Percentiles rank a stretch among this genome's conserved stretches.
These are phyloP conservation scores for Rhamphomyia laevipes DNA, from an alignment of 2,888 invertebrate genomes.

Conservation along the genomic window DNA sequence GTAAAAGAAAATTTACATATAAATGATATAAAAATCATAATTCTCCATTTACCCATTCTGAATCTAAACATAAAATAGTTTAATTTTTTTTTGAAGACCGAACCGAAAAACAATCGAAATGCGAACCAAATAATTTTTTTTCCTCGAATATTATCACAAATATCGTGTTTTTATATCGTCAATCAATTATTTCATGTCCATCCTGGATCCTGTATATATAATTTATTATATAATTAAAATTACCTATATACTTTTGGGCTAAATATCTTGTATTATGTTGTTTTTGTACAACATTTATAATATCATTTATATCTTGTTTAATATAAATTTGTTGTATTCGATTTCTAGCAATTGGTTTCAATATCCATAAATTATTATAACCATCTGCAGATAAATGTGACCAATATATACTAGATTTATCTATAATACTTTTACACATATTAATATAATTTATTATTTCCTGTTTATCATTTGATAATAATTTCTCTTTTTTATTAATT, in stretches of 20 bases:
- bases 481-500: not conserved
- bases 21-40: too few species aligned
- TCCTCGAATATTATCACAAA: too few species aligned
- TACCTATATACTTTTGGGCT: not conserved
- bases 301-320: not conserved
- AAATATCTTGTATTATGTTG: not conserved
- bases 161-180: too few species aligned
- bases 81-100: too few species aligned
- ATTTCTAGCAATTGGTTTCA: slow-evolving; percentile 51
- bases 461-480: not conserved
- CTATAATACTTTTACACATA: slow-evolving; percentile 41
- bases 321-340: not conserved
- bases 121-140: too few species aligned
- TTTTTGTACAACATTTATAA: not conserved
- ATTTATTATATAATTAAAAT: too few species aligned
- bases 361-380: slow-evolving; percentile 69
- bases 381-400: slow-evolving; percentile 59
- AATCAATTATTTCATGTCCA: too few species aligned
- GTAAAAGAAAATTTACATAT: too few species aligned
- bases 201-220: too few species aligned
- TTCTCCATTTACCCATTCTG: too few species aligned
- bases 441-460: not conserved
- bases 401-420: slow-evolving; percentile 44
- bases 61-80: too few species aligned
- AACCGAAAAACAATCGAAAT: too few species aligned